Evolutionary conservation across 2,113 vertebrate species (phyloP).

Genomic region (Muscicapa adusta): DNA sequence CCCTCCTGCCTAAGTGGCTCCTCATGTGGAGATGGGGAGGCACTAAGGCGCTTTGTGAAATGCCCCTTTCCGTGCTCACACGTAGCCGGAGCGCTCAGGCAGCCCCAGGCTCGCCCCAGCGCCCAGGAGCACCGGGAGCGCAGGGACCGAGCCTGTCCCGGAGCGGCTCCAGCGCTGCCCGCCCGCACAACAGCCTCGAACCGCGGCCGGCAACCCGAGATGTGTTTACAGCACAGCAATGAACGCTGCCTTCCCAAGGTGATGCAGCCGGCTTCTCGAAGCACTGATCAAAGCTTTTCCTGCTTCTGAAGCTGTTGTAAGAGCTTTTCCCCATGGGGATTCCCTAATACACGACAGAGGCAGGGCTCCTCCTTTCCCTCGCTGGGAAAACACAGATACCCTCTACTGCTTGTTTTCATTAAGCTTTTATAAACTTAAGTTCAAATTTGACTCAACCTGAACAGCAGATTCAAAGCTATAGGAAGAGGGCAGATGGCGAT

Average conservation of each 20-base stretch:
- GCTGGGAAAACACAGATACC: not conserved
- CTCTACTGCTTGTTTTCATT: not conserved
- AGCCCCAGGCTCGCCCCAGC: not conserved
- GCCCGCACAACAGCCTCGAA: accelerated
- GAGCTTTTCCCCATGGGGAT: not conserved
- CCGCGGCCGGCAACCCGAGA: accelerated
- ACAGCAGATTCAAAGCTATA: not conserved
- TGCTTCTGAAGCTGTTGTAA: not conserved
- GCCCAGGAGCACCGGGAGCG: accelerated
- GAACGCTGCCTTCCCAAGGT: not conserved
- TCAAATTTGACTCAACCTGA: not conserved
- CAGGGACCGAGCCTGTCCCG: accelerated
- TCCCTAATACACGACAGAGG: not conserved
- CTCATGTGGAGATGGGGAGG: not conserved
- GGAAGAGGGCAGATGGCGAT: not conserved
- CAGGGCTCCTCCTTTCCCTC: not conserved
- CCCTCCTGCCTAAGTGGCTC: not conserved
- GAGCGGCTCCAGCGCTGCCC: too few species aligned
- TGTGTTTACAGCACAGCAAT: accelerated
- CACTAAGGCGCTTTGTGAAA: not conserved
- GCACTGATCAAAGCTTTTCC: not conserved
- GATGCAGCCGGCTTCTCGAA: not conserved
- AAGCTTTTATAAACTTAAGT: not conserved
- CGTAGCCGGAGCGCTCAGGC: accelerated
- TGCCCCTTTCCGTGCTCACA: not conserved